phyloP scores from a whole-genome alignment of 2,113 vertebrate species.

The Cochlearius cochlearius region DNA sequence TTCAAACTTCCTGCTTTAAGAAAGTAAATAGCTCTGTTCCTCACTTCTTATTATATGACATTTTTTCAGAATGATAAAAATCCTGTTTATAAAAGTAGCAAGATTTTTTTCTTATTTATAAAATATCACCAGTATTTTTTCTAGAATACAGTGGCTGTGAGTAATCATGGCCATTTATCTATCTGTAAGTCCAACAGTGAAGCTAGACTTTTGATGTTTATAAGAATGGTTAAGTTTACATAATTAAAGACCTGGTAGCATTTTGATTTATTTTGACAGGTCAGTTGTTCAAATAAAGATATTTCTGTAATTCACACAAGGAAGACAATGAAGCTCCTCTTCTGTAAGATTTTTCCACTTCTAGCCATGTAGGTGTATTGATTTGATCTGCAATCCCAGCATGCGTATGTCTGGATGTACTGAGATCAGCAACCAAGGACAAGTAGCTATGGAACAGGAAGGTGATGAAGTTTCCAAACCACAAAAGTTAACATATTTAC shows the following conservation, averaged over 20 bases:
- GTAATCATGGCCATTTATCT: neutral
- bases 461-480: neutral
- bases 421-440: neutral
- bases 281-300: neutral
- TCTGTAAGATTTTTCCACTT: neutral
- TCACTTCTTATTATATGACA: neutral
- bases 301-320: neutral
- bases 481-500: neutral
- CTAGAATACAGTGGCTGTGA: neutral
- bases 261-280: neutral
- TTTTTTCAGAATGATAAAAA: neutral
- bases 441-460: neutral
- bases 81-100: neutral
- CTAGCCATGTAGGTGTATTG: neutral
- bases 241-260: neutral
- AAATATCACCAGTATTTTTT: neutral
- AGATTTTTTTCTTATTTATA: neutral
- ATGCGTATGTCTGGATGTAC: neutral
- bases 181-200: neutral
- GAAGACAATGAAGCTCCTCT: neutral
- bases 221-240: neutral
- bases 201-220: neutral
- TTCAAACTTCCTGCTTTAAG: neutral
- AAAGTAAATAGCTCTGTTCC: neutral
- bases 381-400: neutral